Evolutionary conservation across 2,888 invertebrate genomes (phyloP).

Genomic region (Teleiodes luculella): DNA sequence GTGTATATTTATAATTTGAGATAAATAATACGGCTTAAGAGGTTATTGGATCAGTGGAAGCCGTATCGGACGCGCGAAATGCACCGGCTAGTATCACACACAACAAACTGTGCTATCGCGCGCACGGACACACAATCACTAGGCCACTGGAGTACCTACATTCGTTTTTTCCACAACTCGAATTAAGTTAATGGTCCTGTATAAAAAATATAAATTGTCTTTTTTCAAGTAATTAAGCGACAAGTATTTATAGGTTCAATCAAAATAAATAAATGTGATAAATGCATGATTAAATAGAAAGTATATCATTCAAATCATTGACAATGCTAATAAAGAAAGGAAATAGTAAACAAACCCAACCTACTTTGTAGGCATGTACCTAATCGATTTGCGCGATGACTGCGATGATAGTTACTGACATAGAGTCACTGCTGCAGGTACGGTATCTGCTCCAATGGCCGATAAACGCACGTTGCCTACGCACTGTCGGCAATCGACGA

Average conservation of each 20-base stretch:
- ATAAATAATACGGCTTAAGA: neutral
- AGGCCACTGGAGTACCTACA: neutral
- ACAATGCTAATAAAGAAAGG: too few relatives aligned
- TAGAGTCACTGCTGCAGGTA: neutral
- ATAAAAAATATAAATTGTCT: too few relatives aligned
- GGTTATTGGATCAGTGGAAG: conserved; percentile 1
- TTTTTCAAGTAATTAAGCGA: too few relatives aligned
- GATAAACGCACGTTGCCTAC: conserved; percentile 8
- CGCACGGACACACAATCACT: neutral
- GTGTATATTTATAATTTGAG: neutral
- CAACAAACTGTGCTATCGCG: neutral
- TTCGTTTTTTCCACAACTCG: neutral
- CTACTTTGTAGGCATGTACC: too few relatives aligned
- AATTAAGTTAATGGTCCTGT: too few relatives aligned
- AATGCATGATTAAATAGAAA: too few relatives aligned
- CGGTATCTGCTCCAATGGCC: conserved; percentile 29
- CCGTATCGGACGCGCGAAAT: neutral
- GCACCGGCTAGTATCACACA: neutral
- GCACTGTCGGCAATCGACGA: neutral
- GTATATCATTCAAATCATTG: too few relatives aligned
- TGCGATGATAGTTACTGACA: too few relatives aligned
- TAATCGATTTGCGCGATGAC: too few relatives aligned
- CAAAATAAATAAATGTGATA: too few relatives aligned
- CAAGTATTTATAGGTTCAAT: too few relatives aligned
- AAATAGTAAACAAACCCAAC: too few relatives aligned